Evolutionary conservation across 2,797 vertebrate species (phyloP), one percentile per base, ranked within the genome.

Genomic region (Poeciliopsis turneri): DNA sequence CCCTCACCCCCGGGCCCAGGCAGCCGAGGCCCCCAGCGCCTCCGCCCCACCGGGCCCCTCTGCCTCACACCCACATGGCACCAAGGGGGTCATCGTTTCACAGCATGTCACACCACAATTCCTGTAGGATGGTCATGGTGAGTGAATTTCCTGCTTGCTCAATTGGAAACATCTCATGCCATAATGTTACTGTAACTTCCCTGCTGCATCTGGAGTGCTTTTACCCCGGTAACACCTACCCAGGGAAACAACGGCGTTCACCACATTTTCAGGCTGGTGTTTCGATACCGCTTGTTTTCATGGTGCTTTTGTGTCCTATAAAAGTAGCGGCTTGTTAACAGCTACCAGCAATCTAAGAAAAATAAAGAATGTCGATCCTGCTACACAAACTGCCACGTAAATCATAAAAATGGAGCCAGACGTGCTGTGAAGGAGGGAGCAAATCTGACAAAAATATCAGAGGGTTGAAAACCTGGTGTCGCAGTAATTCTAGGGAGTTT

Each of bases 81-180:
- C 75, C 93, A 51, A 93, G 95, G 72, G 89, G 93, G 0, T 92
- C 94, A 28, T 96, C 96, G 0, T 93, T 95, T 72, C 95, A 94
- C 78, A 95, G 94, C 12, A 68, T 36, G 15, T 80, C 96, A 70
- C 96, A 95, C 46, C 91, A 89, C 16, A 96, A 95, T 76, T 93
- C 93, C 0, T 95, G 93, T 87, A 95, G 94, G 93, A 91, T 94
- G 83, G 83, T 94, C 84, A 96, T 96, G 97, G 98, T 99, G 95
- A 92, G 95, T 81, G 74, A 76, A 18, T 68, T 74, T 76, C 71
- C 68, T 49, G 72, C 75, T 80, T 57, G 43, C 75, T 74, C 77
- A 20, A 2, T 75, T 82, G 76, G 80, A 90, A 83, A 85, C 76
- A 9, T 84, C 88, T 88, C 51, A 81, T 90, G 68, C 78, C 46